phyloP scores from a whole-genome alignment of 1,140 invertebrate species.

The Phthorimaea operculella region DNA sequence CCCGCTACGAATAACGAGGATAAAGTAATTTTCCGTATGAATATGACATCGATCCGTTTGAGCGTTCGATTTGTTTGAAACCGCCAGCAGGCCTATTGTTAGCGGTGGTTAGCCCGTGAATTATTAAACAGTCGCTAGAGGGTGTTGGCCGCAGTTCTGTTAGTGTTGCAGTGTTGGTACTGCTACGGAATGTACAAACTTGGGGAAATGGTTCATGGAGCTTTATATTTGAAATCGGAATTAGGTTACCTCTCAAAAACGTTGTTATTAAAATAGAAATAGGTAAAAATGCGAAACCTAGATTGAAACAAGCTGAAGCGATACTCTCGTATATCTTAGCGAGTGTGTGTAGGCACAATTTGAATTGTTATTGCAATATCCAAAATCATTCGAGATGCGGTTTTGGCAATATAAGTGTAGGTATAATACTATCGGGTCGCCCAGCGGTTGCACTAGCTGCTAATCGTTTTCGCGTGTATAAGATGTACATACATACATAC shows the following conservation, averaged over 20 bases:
- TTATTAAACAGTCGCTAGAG: neutral
- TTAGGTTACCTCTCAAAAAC: neutral
- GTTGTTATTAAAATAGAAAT: neutral
- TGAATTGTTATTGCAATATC: no score
- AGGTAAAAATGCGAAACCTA: neutral
- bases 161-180: neutral
- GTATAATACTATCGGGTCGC: no score
- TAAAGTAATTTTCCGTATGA: no score
- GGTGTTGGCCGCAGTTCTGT: neutral
- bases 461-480: no score
- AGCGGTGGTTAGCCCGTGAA: neutral
- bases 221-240: neutral
- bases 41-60: no score
- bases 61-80: neutral
- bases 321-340: no score
- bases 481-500: no score
- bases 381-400: no score
- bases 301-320: neutral
- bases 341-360: no score
- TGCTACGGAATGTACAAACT: neutral
- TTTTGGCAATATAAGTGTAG: no score
- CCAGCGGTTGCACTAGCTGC: no score
- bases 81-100: neutral
- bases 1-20: no score
- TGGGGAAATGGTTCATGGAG: neutral